Evolutionary conservation across 2,113 vertebrate species (phyloP).

Genomic region (Calidris pugnax): DNA sequence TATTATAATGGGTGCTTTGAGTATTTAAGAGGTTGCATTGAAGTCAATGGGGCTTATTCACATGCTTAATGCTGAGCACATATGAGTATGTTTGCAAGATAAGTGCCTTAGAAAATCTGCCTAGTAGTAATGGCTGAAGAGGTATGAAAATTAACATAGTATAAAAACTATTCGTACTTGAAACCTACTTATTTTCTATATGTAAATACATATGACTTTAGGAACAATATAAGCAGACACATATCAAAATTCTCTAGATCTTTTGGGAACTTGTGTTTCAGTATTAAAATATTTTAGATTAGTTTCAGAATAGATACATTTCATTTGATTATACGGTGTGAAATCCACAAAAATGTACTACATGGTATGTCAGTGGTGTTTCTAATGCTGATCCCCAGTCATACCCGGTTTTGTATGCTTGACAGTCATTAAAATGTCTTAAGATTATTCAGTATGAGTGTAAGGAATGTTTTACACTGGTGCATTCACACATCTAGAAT

Average conservation of each 20-base stretch:
- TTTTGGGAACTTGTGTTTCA: background rate
- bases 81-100: background rate
- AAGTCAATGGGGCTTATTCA: background rate
- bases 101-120: background rate
- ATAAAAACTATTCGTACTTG: conserved; percentile 55
- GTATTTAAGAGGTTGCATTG: background rate
- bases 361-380: background rate
- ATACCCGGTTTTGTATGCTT: background rate
- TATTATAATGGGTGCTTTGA: background rate
- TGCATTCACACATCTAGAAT: background rate
- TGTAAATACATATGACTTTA: background rate
- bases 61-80: background rate
- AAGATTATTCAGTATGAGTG: background rate
- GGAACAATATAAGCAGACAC: background rate
- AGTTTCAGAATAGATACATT: conserved; percentile 55
- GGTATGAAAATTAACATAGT: conserved; percentile 55
- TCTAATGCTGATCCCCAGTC: background rate
- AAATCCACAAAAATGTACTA: background rate
- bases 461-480: background rate
- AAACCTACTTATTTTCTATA: background rate
- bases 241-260: background rate
- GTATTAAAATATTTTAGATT: background rate
- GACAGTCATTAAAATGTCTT: conserved; percentile 25
- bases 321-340: background rate
- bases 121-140: background rate